Conservation (phyloP, 2,113 vertebrate species). For the Psittacula cyanocephala region DNA sequence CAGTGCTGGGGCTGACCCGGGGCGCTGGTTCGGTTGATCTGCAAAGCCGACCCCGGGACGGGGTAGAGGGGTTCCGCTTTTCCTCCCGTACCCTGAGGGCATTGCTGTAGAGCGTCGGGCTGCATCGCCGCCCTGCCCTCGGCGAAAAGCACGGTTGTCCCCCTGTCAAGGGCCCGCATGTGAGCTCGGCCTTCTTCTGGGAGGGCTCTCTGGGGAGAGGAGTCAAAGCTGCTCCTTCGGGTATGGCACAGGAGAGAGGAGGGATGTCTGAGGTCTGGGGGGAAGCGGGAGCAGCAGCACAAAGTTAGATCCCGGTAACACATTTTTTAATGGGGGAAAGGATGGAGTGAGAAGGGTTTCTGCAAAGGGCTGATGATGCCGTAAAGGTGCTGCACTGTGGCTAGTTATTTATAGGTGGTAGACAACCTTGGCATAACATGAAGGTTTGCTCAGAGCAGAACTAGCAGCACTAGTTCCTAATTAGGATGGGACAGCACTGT, state of each 20-base stretch:
- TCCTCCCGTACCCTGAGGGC: not conserved
- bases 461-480: rapidly evolving
- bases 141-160: rapidly evolving
- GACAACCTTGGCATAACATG: rapidly evolving
- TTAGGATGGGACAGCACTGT: rapidly evolving
- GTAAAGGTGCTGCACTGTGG: not conserved
- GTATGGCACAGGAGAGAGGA: not conserved
- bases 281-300: too few species aligned
- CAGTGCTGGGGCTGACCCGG: not conserved
- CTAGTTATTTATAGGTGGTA: not conserved
- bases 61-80: not conserved
- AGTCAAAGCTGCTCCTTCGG: not conserved
- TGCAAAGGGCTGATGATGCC: not conserved
- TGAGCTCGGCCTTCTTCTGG: not conserved
- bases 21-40: not conserved
- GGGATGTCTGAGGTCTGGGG: rapidly evolving
- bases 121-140: rapidly evolving
- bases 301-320: rapidly evolving
- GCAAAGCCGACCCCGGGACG: too few species aligned
- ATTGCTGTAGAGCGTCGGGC: not conserved
- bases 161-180: not conserved
- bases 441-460: not conserved
- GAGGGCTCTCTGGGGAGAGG: not conserved
- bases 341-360: not conserved
- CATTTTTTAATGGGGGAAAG: not conserved